Conservation (phyloP, 1,140 invertebrate species). For the Melitaea cinxia region DNA sequence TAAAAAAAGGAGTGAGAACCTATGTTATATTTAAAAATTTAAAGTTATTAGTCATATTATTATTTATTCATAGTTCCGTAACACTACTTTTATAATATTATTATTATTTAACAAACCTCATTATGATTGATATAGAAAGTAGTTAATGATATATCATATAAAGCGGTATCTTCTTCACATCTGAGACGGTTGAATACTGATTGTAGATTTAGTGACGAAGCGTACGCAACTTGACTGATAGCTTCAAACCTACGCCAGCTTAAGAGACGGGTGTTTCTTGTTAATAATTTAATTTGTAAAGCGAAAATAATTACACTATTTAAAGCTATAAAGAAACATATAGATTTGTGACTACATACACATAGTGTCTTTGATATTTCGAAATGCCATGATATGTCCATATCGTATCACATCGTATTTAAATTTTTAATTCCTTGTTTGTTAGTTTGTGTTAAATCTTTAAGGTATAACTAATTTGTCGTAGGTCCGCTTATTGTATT, state of each 20-base stretch:
- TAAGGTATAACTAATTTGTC: too few relatives aligned
- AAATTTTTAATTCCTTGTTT: too few relatives aligned
- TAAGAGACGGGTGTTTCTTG: neutral
- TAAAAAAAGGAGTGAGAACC: too few relatives aligned
- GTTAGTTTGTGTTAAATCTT: too few relatives aligned
- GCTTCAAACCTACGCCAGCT: conserved; percentile 1
- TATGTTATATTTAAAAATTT: too few relatives aligned
- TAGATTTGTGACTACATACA: neutral
- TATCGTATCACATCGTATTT: too few relatives aligned
- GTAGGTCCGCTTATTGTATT: too few relatives aligned
- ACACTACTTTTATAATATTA: neutral
- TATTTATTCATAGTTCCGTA: too few relatives aligned
- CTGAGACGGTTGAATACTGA: neutral
- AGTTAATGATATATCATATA: neutral
- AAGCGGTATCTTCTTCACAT: neutral
- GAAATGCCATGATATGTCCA: neutral
- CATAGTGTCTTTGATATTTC: neutral
- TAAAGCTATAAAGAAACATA: neutral
- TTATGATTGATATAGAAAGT: neutral
- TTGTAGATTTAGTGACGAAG: neutral
- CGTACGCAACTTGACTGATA: conserved; percentile 3
- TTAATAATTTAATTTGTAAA: neutral
- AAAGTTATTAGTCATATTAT: too few relatives aligned
- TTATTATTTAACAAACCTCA: neutral
- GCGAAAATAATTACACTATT: conserved; percentile 3